Base-by-base conservation (phyloP, 2,888 invertebrate genomes). In the Habrosyne pyritoides region DNA sequence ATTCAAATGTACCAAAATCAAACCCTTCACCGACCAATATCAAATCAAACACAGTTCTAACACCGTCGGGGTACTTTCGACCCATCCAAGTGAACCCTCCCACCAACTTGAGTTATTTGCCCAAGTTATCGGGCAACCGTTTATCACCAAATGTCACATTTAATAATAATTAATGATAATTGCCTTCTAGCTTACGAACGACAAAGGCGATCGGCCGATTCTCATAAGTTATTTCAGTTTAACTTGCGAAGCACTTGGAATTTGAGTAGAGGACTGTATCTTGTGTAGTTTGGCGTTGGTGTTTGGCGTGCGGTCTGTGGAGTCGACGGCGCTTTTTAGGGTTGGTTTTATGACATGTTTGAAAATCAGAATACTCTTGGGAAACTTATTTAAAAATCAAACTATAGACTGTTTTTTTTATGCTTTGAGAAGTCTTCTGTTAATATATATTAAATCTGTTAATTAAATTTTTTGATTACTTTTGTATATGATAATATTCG, bases 121-220 rank as follows among this genome's bases (percentile, higher is more conserved):
- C 68, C 88, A 89, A 91, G 89, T 90, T 91, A 92, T 92, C 91
- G 87, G 87, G 72, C 79, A 69, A 69, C 85, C 90, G 89, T 91
- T 91, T 89, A 91, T 91, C 91, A 90, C 79, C 67, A 68, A 84
- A 76, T 84, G 91, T 91, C 91, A 87, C 88, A 89, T 92, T 91
- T 92, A 92, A 92, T 92, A 91, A 92, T 92, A 90, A 92, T 91
- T 90, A 91, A 92, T 91, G 91, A 89, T 92, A 92, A 92, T 92
- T 92, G 91, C 90, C 86, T 86, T 82, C 84, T 79, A 88, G 92
- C 91, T 91, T 90, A 91, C 79, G 80, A 79, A 76, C 83, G 79
- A 80, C 87, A 88, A 89, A 91, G 89, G 90, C 92, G 90, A 91
- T 91, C 88, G 91, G 88, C 85, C 90, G 87, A 90, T 89, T 85